Conservation (phyloP, 92 coral and sea anemone species). For the Hydrozoanthus gracilis region DNA sequence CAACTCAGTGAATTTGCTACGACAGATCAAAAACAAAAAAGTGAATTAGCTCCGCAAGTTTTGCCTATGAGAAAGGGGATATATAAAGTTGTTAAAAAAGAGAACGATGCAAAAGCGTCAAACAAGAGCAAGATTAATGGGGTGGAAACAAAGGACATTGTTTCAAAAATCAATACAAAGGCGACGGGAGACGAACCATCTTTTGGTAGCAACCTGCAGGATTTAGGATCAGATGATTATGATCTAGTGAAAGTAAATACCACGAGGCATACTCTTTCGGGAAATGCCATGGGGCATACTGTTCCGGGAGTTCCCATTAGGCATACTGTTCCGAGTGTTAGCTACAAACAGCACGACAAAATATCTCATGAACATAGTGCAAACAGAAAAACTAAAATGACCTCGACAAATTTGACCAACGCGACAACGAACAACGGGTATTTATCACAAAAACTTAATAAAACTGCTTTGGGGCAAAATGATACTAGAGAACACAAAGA, state of each 20-base stretch:
- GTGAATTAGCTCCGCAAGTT: neutral
- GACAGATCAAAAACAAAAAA: neutral
- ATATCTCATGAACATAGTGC: neutral
- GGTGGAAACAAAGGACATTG: neutral
- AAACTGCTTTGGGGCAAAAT: neutral
- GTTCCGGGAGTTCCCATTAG: neutral
- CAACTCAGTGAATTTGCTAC: neutral
- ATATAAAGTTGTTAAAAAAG: neutral
- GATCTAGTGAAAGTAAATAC: neutral
- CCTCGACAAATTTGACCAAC: neutral
- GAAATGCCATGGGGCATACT: neutral
- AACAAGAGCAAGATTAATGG: neutral
- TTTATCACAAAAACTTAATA: neutral
- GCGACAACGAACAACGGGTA: neutral
- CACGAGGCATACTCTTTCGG: neutral
- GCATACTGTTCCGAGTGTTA: neutral
- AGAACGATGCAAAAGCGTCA: neutral
- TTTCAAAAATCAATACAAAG: constrained; percentile 1
- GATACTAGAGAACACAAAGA: neutral
- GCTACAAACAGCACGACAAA: neutral
- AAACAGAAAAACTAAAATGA: neutral
- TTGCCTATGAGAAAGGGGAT: neutral
- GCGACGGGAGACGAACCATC: neutral
- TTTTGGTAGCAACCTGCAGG: neutral
- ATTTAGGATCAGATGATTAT: constrained; percentile 27